These are phyloP conservation scores for Myripristis jacobus DNA, from an alignment of 2,797 vertebrate species.

Conservation along the genomic window DNA sequence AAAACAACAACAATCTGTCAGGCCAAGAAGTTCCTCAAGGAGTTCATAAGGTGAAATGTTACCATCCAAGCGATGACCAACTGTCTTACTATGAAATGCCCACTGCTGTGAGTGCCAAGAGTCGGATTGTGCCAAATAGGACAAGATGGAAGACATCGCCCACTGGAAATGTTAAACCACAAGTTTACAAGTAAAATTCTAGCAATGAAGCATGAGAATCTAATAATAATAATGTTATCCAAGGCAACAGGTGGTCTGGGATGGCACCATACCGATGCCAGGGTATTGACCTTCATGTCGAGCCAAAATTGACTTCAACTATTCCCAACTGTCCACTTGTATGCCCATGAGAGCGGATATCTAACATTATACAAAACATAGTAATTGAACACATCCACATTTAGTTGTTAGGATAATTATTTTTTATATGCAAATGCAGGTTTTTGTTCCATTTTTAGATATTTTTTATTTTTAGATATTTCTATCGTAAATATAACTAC, in stretches of 20 bases:
- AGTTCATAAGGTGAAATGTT: not conserved
- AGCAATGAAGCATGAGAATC: too few relatives aligned
- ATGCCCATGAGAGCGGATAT: slow-evolving; percentile 18
- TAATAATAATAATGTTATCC: not conserved
- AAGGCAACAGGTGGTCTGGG: not conserved
- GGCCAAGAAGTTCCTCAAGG: not conserved
- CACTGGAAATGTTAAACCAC: not conserved
- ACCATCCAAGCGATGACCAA: not conserved
- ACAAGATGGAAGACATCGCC: not conserved
- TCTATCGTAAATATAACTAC: not conserved
- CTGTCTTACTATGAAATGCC: not conserved
- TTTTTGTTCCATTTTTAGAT: too few relatives aligned
- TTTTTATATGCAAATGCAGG: too few relatives aligned
- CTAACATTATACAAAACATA: too few relatives aligned
- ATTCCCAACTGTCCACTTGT: slow-evolving; percentile 8
- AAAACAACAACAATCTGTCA: not conserved
- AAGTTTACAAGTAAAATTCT: slow-evolving; percentile 2
- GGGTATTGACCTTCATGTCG: not conserved
- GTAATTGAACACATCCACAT: too few relatives aligned
- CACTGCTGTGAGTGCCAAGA: not conserved
- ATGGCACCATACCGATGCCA: not conserved
- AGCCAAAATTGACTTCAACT: not conserved
- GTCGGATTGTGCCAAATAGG: not conserved
- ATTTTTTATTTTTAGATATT: not conserved
- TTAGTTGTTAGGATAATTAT: too few relatives aligned